Conservation (phyloP, 1,140 invertebrate genomes). For the Sitobion miscanthi region DNA sequence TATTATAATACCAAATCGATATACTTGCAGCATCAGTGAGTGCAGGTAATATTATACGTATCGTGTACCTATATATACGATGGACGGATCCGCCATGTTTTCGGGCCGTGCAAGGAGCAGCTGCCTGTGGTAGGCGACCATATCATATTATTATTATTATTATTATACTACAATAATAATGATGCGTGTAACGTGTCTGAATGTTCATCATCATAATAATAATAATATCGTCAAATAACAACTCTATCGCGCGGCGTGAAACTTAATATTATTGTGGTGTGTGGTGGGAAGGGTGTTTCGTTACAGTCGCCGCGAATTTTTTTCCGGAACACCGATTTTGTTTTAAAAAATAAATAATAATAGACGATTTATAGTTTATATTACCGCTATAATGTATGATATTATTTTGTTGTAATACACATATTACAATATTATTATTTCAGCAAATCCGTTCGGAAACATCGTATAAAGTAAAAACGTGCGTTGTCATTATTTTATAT, state of each 20-base stretch:
- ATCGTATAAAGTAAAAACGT: not conserved
- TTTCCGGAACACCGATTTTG: not conserved
- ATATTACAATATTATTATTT: not conserved
- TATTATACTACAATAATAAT: not conserved
- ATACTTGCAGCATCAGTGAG: not conserved
- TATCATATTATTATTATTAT: not conserved
- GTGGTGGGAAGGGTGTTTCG: no score
- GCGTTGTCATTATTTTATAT: not conserved
- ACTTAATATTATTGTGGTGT: no score
- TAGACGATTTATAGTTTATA: no score
- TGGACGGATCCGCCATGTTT: not conserved
- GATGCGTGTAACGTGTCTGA: not conserved
- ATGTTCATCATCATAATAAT: not conserved
- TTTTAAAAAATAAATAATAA: not conserved
- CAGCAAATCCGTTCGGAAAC: not conserved
- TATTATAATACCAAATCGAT: not conserved
- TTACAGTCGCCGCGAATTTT: not conserved
- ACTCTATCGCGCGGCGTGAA: not conserved
- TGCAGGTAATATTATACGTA: no score
- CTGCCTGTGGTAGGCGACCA: not conserved
- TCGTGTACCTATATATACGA: no score
- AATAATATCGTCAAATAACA: not conserved
- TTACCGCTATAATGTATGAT: no score
- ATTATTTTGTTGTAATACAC: no score
- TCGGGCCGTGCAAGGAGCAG: not conserved